Conservation (phyloP, 2,888 invertebrate species). For the Brachypalpus laphriformis region DNA sequence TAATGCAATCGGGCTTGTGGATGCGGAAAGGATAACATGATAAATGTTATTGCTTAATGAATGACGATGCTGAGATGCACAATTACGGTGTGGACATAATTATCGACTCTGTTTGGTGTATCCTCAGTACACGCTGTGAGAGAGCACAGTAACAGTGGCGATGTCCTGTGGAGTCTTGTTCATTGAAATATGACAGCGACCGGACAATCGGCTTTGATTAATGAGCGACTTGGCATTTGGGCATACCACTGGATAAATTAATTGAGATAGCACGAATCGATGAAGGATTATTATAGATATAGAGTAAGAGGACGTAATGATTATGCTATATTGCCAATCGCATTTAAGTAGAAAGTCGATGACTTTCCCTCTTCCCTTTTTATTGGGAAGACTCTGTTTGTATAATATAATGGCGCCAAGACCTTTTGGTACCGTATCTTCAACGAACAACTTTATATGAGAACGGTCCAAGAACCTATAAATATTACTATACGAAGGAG, state of each 20-base stretch:
- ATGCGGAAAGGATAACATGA: conserved; percentile 69
- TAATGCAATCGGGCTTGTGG: conserved; percentile 61
- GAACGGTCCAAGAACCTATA: too few species aligned
- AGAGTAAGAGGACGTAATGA: background rate
- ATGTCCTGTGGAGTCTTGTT: conserved; percentile 13
- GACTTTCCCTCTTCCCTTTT: too few species aligned
- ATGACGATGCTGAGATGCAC: conserved; percentile 65
- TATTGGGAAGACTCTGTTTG: too few species aligned
- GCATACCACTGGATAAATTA: conserved; percentile 23
- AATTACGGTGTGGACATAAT: conserved; percentile 67
- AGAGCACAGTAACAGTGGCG: conserved; percentile 3
- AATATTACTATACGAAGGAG: too few species aligned
- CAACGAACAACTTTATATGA: too few species aligned
- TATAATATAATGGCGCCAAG: too few species aligned
- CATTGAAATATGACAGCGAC: conserved; percentile 54
- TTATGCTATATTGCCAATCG: background rate
- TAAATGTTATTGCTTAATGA: conserved; percentile 66
- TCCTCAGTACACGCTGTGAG: background rate
- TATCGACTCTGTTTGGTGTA: conserved; percentile 47
- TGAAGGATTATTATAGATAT: background rate
- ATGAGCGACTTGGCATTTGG: conserved; percentile 38
- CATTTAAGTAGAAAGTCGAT: too few species aligned
- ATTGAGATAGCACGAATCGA: conserved; percentile 23
- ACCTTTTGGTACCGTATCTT: too few species aligned
- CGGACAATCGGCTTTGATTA: conserved; percentile 51